These are phyloP conservation scores for crab-eating macaque (Macaca fascicularis) DNA, from an alignment of 2,113 vertebrate genomes.

Conservation along the genomic window T2T-MFA8v1.1 NC_088381.1:42584501-42585000, in stretches of 20 bases:
- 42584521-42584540: background rate
- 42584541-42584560: background rate
- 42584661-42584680: background rate
- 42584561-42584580: background rate
- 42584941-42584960: background rate
- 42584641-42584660: background rate
- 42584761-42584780: background rate
- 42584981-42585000: background rate
- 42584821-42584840: background rate
- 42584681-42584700: background rate
- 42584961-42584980: background rate
- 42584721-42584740: background rate
- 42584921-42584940: background rate
- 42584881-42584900: background rate
- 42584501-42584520: background rate
- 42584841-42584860: background rate
- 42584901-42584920: background rate
- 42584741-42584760: background rate
- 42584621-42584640: background rate
- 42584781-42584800: rapidly evolving
- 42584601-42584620: background rate
- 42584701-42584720: background rate
- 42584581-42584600: background rate
- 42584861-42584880: background rate
- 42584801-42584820: background rate